A percentile compares a stretch with the other conserved stretches of the same genome.
Evolutionary conservation across 2,888 invertebrate species (phyloP).

Genomic region (Deilephila porcellus): DNA sequence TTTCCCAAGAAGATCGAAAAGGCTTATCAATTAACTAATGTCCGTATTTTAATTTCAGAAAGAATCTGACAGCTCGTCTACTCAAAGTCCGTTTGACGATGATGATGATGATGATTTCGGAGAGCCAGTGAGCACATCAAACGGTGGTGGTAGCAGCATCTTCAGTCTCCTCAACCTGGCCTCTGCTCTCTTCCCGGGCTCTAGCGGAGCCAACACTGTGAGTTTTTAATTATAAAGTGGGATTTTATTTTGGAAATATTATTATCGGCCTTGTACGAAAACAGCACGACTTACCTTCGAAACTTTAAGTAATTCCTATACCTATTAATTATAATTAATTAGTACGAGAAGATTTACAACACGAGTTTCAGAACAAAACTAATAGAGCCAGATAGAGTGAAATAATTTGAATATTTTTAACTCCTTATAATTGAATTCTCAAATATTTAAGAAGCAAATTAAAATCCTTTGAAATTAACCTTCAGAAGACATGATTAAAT

Average conservation of each 20-base stretch:
- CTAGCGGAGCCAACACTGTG: constrained; percentile 59
- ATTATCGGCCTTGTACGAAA: no score
- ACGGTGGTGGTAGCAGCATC: constrained; percentile 66
- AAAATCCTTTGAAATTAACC: no score
- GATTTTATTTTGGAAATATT: neutral
- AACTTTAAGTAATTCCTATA: no score
- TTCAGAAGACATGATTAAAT: no score
- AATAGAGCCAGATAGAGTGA: no score
- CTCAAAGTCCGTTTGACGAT: constrained; percentile 41
- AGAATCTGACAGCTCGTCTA: constrained; percentile 1
- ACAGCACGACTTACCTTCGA: no score
- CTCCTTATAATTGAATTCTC: no score
- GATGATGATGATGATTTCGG: constrained; percentile 57
- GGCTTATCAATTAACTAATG: neutral
- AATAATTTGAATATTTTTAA: no score
- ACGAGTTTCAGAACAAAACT: no score
- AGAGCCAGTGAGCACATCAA: constrained; percentile 45
- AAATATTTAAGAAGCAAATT: no score
- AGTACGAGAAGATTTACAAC: no score
- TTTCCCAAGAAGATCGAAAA: neutral
- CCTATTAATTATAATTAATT: no score
- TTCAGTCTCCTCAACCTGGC: constrained; percentile 68
- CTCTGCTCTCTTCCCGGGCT: constrained; percentile 63
- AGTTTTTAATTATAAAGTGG: constrained; percentile 30
- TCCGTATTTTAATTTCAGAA: neutral